Evolutionary conservation across 1,140 invertebrate species (phyloP), one percentile per base, ranked within the genome.

Genomic region (Campoletis sonorensis): DNA sequence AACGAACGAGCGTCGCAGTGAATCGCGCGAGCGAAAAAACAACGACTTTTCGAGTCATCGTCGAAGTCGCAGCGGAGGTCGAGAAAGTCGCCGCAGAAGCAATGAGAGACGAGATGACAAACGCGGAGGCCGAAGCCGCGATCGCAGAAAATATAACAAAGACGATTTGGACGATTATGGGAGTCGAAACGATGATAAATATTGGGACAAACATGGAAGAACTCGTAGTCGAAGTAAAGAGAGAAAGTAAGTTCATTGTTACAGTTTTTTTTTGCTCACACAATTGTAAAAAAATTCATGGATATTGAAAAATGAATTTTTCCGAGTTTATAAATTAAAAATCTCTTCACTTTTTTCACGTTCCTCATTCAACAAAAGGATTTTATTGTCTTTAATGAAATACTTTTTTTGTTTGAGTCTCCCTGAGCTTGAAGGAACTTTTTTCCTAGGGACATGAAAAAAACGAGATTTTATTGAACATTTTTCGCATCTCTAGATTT

Each of bases 191-290:
- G 84, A 87, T 67, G 90, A 91, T 64, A 88, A 86, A 79, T 87
- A 77, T 67, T 88, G 85, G 77, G 89, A 88, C 75, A 91, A 87
- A 83, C 85, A 87, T 86, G 45, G 81, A 58, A 81, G 88, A 80
- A 85, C 86, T 45, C 85, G 90, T 79, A 92, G 89, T 72, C 89
- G 88, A 84, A 92, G 90, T 81, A 92, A 79, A 83, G 90, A 92
- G 77, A 87, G 89, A 84, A 91, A 90, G 89, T 45, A 45, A 45
- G 40, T 45, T 45, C 40, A 10, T 45, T 13, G 21, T 21, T 58
- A n/a, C 16, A 81, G 40, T 61, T 77, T 82, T 61, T 79, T 49
- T 71, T 71, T 71, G 18, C 15, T 51, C 51, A 73, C 45, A 51
- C 15, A 33, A 4, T 33, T 7, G 30, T 4, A 7, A 33, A 33